Evolutionary conservation across 2,113 vertebrate species (phyloP), one percentile per base, ranked within the genome.

Genomic region (Arizona elegans): DNA sequence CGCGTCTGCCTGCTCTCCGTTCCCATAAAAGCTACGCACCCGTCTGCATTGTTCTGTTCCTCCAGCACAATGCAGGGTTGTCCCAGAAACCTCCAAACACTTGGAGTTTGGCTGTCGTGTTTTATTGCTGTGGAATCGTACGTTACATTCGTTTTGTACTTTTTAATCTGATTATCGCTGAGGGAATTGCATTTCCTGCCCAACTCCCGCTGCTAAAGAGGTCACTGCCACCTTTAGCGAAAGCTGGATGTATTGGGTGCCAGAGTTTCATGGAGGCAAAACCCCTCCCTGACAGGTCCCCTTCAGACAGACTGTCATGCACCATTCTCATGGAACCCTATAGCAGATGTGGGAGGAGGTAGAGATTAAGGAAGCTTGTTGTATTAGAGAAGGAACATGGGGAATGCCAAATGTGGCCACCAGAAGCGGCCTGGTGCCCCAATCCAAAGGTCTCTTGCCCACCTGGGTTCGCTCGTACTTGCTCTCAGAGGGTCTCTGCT

Each of bases 91-190:
- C 90, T 88, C 59, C 90, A 43, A 92, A 58, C 50, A 47, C 93
- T 21, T 21, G 90, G 56, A 92, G 26, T 65, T 1, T 5, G 2
- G 17, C 75, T 38, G 53, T 0, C 0, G 58, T n/a, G 21, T 0
- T 12, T 53, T 53, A 0, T 38, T 93, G 92, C 54, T 29, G 89
- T 0, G 0, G 89, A 93, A 54, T 19, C 94, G 59, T 23, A 65
- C 9, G n/a, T 52, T 87, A 87, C 59, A 56, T 5, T n/a, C 33
- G 86, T 12, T 75, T 93, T 93, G 91, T 90, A 17, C 52, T 93
- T 86, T 95, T 92, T 93, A 95, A 95, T 33, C 21, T 52, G 91
- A n/a, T 0, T 52, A 75, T 85, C 90, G 92, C 88, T 89, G 75
- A 90, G 58, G 87, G 9, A 90, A 75, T 58, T 90, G 81, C 59